Base-by-base conservation (phyloP, 2,797 vertebrate species). In the Schizopygopsis pylzovi region DNA sequence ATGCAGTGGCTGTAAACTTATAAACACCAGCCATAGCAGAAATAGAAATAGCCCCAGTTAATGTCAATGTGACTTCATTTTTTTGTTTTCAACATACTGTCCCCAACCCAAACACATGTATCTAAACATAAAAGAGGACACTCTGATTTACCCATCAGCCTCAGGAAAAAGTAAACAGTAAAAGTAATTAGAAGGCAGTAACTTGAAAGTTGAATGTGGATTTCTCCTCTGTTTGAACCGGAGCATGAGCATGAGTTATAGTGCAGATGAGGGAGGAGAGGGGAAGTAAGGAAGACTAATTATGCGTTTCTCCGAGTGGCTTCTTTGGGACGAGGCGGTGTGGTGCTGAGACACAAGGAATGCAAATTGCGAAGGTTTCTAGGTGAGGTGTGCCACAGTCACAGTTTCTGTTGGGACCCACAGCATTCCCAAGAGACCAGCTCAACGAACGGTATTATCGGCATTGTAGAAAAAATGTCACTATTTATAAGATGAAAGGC, bases 401-500 rank as follows among this genome's bases (percentile, higher is more conserved):
- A 79, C 90, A 85, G 89, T 90, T 91, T 87, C 79, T 93, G 92
- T 93, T 92, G 92, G 93, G 93, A 94, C 91, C 90, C 87, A 77
- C 43, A 65, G 67, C 85, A 88, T 83, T 92, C 92, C 92, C 93
- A 88, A 90, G 92, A 92, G 94, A 92, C 87, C 84, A 86, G 91
- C 90, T 92, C 92, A 91, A 92, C 79, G 79, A 93, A 92, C 92
- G 85, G 90, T 90, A 93, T 93, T 93, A 94, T 95, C 93, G 89
- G 85, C 90, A 90, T 86, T 88, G 92, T 89, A 93, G 90, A 93
- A 92, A 91, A 90, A 92, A 89, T 92, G 90, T 89, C 92, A 93
- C 93, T 94, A 92, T 95, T 96, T 95, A 94, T 93, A 93, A 95
- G 94, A 95, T 95, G 93, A 95, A 96, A 96, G 94, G 89, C 87